Percentiles rank a stretch among this genome's conserved stretches.
Evolutionary conservation across 2,113 vertebrate species (phyloP).

Genomic region (Thermophis baileyi): DNA sequence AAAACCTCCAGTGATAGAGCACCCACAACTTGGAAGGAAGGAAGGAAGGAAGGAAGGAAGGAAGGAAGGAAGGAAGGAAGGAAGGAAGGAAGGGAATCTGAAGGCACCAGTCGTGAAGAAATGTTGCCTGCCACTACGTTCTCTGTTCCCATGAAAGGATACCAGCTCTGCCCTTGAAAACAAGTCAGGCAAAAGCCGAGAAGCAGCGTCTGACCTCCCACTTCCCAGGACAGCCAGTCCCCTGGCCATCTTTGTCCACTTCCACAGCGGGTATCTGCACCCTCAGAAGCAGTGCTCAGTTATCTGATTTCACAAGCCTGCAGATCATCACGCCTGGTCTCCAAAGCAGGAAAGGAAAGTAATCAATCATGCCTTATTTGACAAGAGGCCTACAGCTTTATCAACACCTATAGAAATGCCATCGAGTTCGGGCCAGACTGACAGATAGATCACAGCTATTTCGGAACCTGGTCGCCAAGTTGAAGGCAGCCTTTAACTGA

Average conservation of each 20-base stretch:
- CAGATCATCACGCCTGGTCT: slow-evolving; percentile 64
- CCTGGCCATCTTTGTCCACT: background rate
- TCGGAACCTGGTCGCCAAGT: slow-evolving; percentile 76
- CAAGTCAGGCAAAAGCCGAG: background rate
- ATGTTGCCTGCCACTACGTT: background rate
- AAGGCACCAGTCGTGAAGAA: background rate
- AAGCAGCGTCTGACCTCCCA: background rate
- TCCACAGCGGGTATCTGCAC: slow-evolving; percentile 11
- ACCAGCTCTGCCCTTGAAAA: background rate
- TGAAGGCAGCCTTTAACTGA: slow-evolving; percentile 24
- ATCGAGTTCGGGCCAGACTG: slow-evolving; percentile 51
- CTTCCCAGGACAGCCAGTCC: background rate
- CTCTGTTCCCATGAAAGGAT: background rate
- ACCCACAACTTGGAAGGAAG: no score
- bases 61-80: no score
- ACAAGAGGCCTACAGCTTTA: slow-evolving; percentile 79
- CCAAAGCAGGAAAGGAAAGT: slow-evolving; percentile 70
- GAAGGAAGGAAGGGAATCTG: background rate
- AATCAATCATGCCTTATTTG: slow-evolving; percentile 84
- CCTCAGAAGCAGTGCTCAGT: slow-evolving; percentile 28
- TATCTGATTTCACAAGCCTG: slow-evolving; percentile 53
- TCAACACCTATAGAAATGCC: slow-evolving; percentile 66
- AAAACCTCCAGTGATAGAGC: no score
- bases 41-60: no score
- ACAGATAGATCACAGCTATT: slow-evolving; percentile 65